Percentiles rank a stretch among this genome's conserved stretches.
phyloP scores from a whole-genome alignment of 2,113 vertebrate genomes.

The Suricata suricatta region DNA sequence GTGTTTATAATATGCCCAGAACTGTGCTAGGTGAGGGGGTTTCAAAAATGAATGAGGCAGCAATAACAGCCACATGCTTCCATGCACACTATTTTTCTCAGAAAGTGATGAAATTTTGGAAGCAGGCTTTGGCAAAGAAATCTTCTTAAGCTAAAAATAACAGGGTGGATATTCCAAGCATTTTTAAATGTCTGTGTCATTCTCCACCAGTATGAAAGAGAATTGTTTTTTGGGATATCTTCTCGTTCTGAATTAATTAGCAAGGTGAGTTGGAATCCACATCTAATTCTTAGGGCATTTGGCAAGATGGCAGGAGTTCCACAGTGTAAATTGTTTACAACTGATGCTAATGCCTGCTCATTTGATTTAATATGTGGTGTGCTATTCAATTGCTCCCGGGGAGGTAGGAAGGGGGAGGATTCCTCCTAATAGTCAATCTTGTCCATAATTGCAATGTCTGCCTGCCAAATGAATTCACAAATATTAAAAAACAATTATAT shows the following conservation, averaged over 20 bases:
- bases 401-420: background rate
- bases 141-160: slow-evolving; percentile 53
- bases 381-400: background rate
- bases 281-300: slow-evolving; percentile 40
- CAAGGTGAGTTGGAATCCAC: slow-evolving; percentile 60
- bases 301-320: slow-evolving; percentile 44
- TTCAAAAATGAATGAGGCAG: slow-evolving; percentile 41
- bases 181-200: slow-evolving; percentile 33
- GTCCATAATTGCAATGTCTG: slow-evolving; percentile 50
- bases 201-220: background rate
- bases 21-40: background rate
- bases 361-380: slow-evolving; percentile 46
- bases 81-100: background rate
- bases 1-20: background rate
- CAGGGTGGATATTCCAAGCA: background rate
- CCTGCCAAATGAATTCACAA: slow-evolving; percentile 42
- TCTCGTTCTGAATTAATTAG: slow-evolving; percentile 53
- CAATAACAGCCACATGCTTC: background rate
- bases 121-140: slow-evolving; percentile 60
- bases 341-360: slow-evolving; percentile 41
- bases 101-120: slow-evolving; percentile 46
- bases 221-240: slow-evolving; percentile 6
- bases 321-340: slow-evolving; percentile 52
- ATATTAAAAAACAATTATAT: slow-evolving; percentile 13
- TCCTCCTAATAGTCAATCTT: slow-evolving; percentile 56